Base-by-base conservation (phyloP, 2,888 invertebrate genomes). In the Melinaea marsaeus region DNA sequence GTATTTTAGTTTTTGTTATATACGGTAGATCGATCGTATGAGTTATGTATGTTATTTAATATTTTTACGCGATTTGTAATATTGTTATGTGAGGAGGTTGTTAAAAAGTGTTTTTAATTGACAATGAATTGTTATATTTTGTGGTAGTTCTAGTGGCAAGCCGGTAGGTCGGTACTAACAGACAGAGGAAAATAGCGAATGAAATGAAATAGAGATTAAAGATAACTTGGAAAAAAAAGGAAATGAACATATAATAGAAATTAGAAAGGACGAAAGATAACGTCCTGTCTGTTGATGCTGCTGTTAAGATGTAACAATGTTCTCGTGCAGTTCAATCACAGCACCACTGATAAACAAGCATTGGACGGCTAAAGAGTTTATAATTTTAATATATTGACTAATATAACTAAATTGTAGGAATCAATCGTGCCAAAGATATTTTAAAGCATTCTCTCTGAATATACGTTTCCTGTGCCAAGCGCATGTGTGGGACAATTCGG, bases 141-240 rank as follows among this genome's bases (percentile, higher is more conserved):
- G 37, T 62, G 37, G 42, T 60, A 60, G 60, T 56, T 59, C 47
- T n/a, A 51, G 47, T 63, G 58, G 63, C 55, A 61, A 66, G 63
- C 65, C 62, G 71, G 71, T 71, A 70, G 69, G 69, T 62, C 60
- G 68, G 72, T 67, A 67, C 67, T 61, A 70, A 69, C 71, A 72
- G 69, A 71, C 70, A 72, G 72, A 72, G 64, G 64, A 63, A 67
- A 6, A 62, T 55, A 58, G 59, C 54, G 63, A 65, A 57, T 55
- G 48, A 64, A 22, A 59, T 34, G 47, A 55, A 51, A 61, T 58
- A 62, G 34, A 57, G 47, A 48, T 58, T n/a, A 11, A 58, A 58
- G 42, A 57, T 4, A 48, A 13, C 61, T 45, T 33, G 51, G 4
- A 2, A 47, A 45, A 47, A 34, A 54, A 58, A 54, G 13, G n/a